A percentile compares a stretch with the other conserved stretches of the same genome.
Evolutionary conservation across 2,797 vertebrate genomes (phyloP).

Genomic region (Neopelma chrysocephalum): DNA sequence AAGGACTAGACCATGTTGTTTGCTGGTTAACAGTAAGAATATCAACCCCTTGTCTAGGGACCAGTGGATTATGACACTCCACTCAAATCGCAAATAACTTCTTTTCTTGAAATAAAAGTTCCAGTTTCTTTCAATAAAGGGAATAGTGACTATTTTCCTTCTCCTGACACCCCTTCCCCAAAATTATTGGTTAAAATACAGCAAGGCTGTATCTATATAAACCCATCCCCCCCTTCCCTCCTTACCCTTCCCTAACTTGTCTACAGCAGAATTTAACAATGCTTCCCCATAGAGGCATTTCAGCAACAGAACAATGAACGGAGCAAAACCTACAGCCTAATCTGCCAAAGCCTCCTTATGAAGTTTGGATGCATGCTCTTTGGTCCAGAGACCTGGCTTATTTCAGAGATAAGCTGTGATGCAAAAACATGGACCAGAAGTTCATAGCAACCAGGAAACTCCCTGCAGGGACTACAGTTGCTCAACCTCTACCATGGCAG

Average conservation of each 20-base stretch:
- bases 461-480: neutral
- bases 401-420: neutral
- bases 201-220: conserved; percentile 71
- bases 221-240: conserved; percentile 20
- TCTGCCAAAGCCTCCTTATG: conserved; percentile 17
- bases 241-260: conserved; percentile 23
- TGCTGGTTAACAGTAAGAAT: conserved; percentile 67
- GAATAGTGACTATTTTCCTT: conserved; percentile 71
- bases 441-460: neutral
- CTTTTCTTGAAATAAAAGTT: conserved; percentile 56
- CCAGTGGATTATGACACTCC: conserved; percentile 19
- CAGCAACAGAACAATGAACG: neutral
- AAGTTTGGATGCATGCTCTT: conserved; percentile 16
- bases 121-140: conserved; percentile 75
- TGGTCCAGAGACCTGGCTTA: conserved; percentile 36
- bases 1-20: conserved; percentile 64
- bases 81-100: conserved; percentile 28
- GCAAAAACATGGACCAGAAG: neutral
- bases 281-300: conserved; percentile 35
- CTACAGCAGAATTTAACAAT: conserved; percentile 72
- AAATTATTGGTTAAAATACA: conserved; percentile 77
- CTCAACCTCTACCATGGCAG: neutral
- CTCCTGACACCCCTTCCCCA: conserved; percentile 69
- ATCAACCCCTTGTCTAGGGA: conserved; percentile 67
- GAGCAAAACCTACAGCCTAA: conserved; percentile 21